phyloP scores from a whole-genome alignment of 2,113 vertebrate genomes.

The Manacus vitellinus region DNA sequence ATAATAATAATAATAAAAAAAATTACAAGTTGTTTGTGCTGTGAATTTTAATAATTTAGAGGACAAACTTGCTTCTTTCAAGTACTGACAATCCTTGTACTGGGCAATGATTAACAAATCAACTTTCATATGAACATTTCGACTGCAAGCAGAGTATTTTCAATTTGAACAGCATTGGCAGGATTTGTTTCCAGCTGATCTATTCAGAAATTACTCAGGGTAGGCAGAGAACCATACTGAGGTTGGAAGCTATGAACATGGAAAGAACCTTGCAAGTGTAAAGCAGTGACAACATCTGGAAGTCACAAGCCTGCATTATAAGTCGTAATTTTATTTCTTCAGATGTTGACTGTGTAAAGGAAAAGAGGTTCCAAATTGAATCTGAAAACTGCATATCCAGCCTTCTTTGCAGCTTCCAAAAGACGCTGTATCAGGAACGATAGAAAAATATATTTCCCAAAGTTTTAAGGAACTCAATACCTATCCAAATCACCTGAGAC shows the following conservation, averaged over 20 bases:
- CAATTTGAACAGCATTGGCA: not conserved
- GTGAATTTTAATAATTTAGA: not conserved
- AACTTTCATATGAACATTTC: not conserved
- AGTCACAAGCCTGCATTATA: not conserved
- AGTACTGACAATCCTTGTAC: not conserved
- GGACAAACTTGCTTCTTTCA: not conserved
- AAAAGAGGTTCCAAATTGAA: not conserved
- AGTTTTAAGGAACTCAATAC: not conserved
- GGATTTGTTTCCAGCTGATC: not conserved
- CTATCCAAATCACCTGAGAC: not conserved
- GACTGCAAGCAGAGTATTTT: not conserved
- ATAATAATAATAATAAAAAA: not conserved
- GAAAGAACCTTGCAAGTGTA: not conserved
- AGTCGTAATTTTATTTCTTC: not conserved
- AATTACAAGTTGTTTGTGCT: not conserved
- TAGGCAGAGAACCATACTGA: fast-evolving
- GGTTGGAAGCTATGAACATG: not conserved
- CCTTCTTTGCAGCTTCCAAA: not conserved
- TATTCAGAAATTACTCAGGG: not conserved
- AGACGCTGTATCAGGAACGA: not conserved
- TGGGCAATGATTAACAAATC: not conserved
- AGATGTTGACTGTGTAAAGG: not conserved
- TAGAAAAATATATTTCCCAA: not conserved
- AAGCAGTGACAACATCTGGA: not conserved
- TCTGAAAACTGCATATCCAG: not conserved